These are phyloP conservation scores for Lithosia quadra DNA, from an alignment of 2,888 invertebrate genomes.

Conservation along the genomic window DNA sequence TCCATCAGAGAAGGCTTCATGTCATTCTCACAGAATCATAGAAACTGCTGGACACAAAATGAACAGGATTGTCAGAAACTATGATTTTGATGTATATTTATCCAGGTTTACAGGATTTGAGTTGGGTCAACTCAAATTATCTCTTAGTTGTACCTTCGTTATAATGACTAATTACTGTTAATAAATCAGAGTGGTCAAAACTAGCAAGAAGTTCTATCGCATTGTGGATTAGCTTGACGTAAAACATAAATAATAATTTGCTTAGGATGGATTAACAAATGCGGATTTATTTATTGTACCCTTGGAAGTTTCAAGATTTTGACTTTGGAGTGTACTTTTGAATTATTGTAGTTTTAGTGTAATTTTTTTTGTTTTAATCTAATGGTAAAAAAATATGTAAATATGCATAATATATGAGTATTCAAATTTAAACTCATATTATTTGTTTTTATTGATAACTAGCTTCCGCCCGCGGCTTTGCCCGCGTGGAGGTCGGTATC, in stretches of 20 bases:
- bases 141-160: not conserved
- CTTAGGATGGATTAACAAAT: too few relatives aligned
- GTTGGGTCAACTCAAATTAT: not conserved
- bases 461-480: too few relatives aligned
- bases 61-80: not conserved
- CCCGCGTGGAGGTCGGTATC: too few relatives aligned
- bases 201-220: not conserved
- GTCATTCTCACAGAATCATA: not conserved
- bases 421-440: too few relatives aligned
- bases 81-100: not conserved
- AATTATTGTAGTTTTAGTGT: too few relatives aligned
- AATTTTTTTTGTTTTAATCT: too few relatives aligned
- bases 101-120: not conserved
- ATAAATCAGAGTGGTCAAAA: not conserved
- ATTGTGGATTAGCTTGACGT: not conserved
- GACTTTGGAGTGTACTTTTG: too few relatives aligned
- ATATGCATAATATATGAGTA: too few relatives aligned
- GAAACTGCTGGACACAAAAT: not conserved
- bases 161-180: not conserved
- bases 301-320: too few relatives aligned
- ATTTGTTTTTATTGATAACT: too few relatives aligned
- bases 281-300: too few relatives aligned
- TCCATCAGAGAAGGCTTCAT: not conserved
- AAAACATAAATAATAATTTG: not conserved
- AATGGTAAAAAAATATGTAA: too few relatives aligned